A percentile compares a stretch with the other conserved stretches of the same genome.
phyloP scores from a whole-genome alignment of 2,113 vertebrate genomes.

The Struthidea cinerea region DNA sequence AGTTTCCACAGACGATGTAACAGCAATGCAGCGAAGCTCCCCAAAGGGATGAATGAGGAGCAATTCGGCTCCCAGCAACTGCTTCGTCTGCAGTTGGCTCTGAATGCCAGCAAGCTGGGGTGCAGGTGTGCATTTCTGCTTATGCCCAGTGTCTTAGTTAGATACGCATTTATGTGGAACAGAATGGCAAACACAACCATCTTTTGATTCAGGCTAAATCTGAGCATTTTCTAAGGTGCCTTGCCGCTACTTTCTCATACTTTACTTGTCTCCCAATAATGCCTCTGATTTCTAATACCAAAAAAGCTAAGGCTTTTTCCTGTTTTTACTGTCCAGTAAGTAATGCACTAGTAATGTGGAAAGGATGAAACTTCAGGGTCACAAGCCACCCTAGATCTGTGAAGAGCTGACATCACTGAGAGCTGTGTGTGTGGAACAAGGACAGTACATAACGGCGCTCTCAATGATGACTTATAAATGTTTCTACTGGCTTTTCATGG shows the following conservation, averaged over 20 bases:
- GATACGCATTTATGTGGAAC: fast-evolving
- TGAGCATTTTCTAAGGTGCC: background rate
- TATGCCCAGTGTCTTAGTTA: background rate
- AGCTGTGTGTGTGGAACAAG: background rate
- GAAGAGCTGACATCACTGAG: background rate
- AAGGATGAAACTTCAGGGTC: background rate
- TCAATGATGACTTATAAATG: background rate
- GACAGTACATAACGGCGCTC: background rate
- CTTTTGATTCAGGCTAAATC: background rate
- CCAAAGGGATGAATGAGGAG: background rate
- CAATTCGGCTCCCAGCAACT: background rate
- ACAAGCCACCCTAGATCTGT: background rate
- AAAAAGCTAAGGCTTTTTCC: background rate
- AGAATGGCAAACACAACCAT: background rate
- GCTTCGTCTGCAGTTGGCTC: background rate
- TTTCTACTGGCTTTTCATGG: background rate
- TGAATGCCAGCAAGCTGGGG: background rate
- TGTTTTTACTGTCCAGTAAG: background rate
- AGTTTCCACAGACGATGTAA: background rate
- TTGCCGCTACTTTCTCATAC: background rate
- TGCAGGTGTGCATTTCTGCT: background rate
- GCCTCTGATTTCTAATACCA: background rate
- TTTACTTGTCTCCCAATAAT: background rate
- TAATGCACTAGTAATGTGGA: background rate
- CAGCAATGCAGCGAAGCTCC: background rate